These are phyloP conservation scores for Andrena cerasifolii DNA, from an alignment of 1,140 invertebrate species.

Conservation along the genomic window DNA sequence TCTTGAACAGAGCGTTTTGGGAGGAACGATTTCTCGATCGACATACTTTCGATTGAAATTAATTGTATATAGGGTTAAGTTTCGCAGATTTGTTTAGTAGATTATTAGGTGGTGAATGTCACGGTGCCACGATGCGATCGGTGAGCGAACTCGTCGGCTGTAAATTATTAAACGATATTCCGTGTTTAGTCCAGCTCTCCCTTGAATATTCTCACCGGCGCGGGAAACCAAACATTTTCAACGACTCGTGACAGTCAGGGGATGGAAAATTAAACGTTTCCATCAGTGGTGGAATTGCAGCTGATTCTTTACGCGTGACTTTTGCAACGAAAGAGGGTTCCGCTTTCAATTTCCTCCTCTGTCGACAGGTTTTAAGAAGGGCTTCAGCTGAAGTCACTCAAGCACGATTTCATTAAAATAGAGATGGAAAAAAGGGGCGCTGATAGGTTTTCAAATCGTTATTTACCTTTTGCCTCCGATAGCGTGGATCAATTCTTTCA, in stretches of 20 bases:
- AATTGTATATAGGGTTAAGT: no score
- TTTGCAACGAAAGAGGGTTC: slow-evolving; percentile 7
- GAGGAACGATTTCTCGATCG: no score
- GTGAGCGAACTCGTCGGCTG: no score
- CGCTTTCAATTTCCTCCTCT: slow-evolving; percentile 36
- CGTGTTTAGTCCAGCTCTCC: slow-evolving; percentile 2
- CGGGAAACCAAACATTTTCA: slow-evolving; percentile 13
- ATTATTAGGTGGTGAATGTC: neutral
- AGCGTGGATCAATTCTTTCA: slow-evolving; percentile 6
- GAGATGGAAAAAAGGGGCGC: neutral
- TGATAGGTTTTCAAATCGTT: neutral
- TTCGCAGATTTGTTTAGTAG: no score
- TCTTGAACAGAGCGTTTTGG: no score
- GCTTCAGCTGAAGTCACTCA: slow-evolving; percentile 15
- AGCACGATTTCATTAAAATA: neutral
- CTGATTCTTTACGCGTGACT: slow-evolving; percentile 42
- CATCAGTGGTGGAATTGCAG: slow-evolving; percentile 6
- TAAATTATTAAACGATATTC: neutral
- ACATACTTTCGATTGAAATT: no score
- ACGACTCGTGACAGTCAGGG: slow-evolving; percentile 1
- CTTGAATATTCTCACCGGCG: neutral
- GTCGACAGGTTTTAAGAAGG: slow-evolving; percentile 1
- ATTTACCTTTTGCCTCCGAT: neutral
- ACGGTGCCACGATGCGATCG: neutral
- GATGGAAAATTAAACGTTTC: slow-evolving; percentile 22